Conservation (phyloP, 2,888 invertebrate species). For the Stomorhina lunata region DNA sequence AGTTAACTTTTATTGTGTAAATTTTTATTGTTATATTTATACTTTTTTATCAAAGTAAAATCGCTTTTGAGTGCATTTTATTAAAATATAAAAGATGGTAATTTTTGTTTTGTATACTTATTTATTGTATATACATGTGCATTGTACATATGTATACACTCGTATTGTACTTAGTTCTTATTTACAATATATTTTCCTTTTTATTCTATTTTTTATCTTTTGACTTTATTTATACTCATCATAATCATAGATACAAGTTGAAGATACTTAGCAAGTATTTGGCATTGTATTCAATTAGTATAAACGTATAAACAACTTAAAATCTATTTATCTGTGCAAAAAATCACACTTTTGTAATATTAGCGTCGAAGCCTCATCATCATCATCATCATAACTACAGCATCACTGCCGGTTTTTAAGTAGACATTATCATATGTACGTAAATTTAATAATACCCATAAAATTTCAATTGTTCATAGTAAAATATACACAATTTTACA, state of each 20-base stretch:
- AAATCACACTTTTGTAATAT: constrained; percentile 54
- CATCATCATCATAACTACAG: not conserved
- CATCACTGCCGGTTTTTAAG: not conserved
- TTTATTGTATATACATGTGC: too few relatives aligned
- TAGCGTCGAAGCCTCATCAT: constrained; percentile 11
- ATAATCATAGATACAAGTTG: too few relatives aligned
- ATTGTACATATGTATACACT: too few relatives aligned
- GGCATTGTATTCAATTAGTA: constrained; percentile 64
- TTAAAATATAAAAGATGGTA: constrained; percentile 27
- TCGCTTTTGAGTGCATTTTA: constrained; percentile 16
- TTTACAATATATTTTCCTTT: constrained; percentile 26
- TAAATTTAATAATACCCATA: too few relatives aligned
- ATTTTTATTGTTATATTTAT: constrained; percentile 1
- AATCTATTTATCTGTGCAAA: constrained; percentile 56
- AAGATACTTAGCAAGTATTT: constrained; percentile 11
- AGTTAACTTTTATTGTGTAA: constrained; percentile 21
- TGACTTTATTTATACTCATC: too few relatives aligned
- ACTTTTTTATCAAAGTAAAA: constrained; percentile 14
- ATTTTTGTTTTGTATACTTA: constrained; percentile 28
- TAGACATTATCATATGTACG: not conserved
- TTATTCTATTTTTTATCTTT: not conserved
- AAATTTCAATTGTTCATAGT: too few relatives aligned
- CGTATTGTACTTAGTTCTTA: not conserved
- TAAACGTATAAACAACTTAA: constrained; percentile 38
- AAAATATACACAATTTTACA: too few relatives aligned